phyloP scores from a whole-genome alignment of 2,888 invertebrate genomes.

The Smittia aterrima region DNA sequence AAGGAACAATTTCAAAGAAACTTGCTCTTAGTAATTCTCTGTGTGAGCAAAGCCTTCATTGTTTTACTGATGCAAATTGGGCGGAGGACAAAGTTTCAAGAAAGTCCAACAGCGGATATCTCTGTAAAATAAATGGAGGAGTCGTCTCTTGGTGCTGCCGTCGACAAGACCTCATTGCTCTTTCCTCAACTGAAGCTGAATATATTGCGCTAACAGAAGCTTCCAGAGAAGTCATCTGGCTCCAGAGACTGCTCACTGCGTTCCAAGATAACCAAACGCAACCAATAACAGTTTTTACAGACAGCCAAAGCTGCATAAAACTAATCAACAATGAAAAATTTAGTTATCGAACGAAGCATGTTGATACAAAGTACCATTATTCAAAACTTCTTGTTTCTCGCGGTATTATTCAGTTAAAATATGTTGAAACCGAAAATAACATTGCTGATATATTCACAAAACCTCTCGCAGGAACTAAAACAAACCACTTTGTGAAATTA shows the following conservation, averaged over 20 bases:
- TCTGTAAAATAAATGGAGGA: background rate
- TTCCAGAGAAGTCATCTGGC: background rate
- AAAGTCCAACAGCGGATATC: background rate
- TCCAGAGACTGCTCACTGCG: background rate
- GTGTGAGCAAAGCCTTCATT: background rate
- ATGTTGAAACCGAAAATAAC: conserved; percentile 37
- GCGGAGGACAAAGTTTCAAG: background rate
- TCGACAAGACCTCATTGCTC: background rate
- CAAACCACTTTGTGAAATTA: background rate
- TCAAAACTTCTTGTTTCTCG: too few relatives aligned
- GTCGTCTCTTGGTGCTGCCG: background rate
- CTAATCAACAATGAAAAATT: background rate
- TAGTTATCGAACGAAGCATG: conserved; percentile 9
- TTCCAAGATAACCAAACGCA: background rate
- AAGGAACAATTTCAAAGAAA: background rate
- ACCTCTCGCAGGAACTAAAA: conserved; percentile 9
- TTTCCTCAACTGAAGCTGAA: conserved; percentile 7
- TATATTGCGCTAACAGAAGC: background rate
- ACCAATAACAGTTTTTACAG: background rate
- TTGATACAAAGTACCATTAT: conserved; percentile 9
- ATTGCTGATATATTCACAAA: conserved; percentile 42
- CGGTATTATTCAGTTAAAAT: background rate
- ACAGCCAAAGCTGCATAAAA: conserved; percentile 3
- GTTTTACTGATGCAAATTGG: conserved; percentile 3
- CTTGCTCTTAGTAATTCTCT: background rate